Conservation (phyloP, 2,113 vertebrate species). For the Spea multiplicata region DNA sequence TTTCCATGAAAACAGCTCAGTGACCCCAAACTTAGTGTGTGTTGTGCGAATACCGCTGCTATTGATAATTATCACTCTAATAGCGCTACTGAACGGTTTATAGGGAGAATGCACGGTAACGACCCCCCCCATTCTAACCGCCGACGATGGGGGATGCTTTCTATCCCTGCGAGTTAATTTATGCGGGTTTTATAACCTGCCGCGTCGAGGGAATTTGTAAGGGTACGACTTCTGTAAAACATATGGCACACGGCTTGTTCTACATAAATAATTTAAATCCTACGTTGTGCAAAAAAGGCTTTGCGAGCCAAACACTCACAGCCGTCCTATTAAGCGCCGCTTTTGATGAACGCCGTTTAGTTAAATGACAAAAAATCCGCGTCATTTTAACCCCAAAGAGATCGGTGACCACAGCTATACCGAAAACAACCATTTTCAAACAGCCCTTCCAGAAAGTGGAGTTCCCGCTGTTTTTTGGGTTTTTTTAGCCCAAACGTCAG, state of each 20-base stretch:
- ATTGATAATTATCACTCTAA: too few species aligned
- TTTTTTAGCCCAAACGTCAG: slow-evolving; percentile 30
- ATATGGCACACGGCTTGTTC: background rate
- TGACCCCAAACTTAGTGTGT: too few species aligned
- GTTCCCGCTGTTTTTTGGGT: background rate
- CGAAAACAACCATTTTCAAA: slow-evolving; percentile 3
- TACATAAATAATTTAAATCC: slow-evolving; percentile 6
- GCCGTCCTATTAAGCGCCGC: too few species aligned
- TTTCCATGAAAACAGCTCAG: too few species aligned
- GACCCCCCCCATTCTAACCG: too few species aligned
- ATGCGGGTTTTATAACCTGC: background rate
- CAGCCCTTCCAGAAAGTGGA: background rate
- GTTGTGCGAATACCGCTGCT: too few species aligned
- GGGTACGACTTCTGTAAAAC: background rate
- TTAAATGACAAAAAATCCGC: too few species aligned
- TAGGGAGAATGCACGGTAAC: too few species aligned
- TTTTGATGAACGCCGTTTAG: too few species aligned
- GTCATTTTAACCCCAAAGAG: too few species aligned
- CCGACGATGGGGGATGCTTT: background rate
- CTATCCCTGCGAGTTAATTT: background rate
- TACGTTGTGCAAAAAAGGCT: background rate
- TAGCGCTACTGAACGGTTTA: too few species aligned
- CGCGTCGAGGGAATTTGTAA: background rate
- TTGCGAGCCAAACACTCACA: background rate
- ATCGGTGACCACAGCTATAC: too few species aligned